Base-by-base conservation (phyloP, 2,888 invertebrate genomes). In the Amblyjoppa proteus region DNA sequence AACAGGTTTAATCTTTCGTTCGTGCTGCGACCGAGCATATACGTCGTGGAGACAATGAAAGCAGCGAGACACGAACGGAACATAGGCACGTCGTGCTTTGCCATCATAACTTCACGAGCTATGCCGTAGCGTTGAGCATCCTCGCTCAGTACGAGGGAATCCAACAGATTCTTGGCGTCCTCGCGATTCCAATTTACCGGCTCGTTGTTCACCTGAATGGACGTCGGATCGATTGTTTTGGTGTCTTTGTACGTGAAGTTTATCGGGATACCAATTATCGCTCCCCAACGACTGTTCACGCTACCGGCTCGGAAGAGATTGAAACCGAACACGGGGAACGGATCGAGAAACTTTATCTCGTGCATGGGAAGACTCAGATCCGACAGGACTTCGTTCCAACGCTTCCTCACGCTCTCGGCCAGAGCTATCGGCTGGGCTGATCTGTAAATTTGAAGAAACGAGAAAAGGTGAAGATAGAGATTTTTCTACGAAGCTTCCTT, bases 71-170 rank as follows among this genome's bases (percentile, higher is more conserved):
- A 95, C 1, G 95, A 76, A 0, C 96, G 95, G 87, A 95, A 91
- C 1, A 96, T 92, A 2, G 96, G 93, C 91, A 96, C 95, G 83
- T 95, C 93, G 56, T 96, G 96, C 86, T 96, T 95, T 2, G 95
- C 92, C 94, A 96, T 95, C 81, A 96, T 92, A 75, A 98, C 95
- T 93, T 97, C 96, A 88, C 96, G 95, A 81, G 97, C 97, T 38
- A 98, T 96, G 0, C 97, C 97, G 95, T 97, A 98, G 84, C 97
- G 95, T 92, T 97, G 96, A 11, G 97, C 98, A 86, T 96, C 96
- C 86, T 97, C 97, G 16, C 97, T 96, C n/a, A 98, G 92, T 3
- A 97, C 93, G 41, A 98, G 91, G 0, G 97, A 95, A 16, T 97
- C 94, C 73, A 96, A 94, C 66, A 98, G 94, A 79, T 96, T 93